These are phyloP conservation scores for Pocillopora meandrina DNA, from an alignment of 92 coral and sea anemone genomes.

Conservation along the genomic window DNA sequence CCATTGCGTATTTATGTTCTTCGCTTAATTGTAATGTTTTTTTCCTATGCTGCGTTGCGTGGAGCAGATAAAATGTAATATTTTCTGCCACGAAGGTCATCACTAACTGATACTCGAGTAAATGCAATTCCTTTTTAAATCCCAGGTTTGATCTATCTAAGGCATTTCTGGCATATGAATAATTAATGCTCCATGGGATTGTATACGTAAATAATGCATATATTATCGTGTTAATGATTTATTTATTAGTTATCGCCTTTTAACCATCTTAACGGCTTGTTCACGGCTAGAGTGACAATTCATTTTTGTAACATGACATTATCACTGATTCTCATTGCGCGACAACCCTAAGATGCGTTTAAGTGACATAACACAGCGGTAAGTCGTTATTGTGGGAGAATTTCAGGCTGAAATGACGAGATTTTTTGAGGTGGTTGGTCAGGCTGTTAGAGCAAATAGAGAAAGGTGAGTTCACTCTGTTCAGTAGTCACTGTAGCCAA, in stretches of 20 bases:
- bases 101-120: neutral
- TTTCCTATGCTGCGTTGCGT: neutral
- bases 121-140: neutral
- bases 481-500: no score
- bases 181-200: neutral
- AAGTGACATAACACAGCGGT: neutral
- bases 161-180: slow-evolving; percentile 2
- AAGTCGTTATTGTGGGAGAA: neutral
- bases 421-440: slow-evolving; percentile 10
- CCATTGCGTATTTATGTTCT: neutral
- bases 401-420: slow-evolving; percentile 18
- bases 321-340: neutral
- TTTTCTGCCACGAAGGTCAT: neutral
- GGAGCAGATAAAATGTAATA: neutral
- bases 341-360: neutral
- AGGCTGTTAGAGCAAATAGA: neutral
- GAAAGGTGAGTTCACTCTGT: slow-evolving; percentile 8
- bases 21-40: neutral
- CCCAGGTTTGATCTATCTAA: neutral
- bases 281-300: slow-evolving; percentile 10
- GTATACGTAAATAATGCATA: neutral
- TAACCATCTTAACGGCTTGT: neutral
- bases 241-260: slow-evolving; percentile 2
- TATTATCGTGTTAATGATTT: neutral
- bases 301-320: slow-evolving; percentile 28